These are phyloP conservation scores for Acridotheres tristis DNA, from an alignment of 2,797 vertebrate species.

Conservation along the genomic window DNA sequence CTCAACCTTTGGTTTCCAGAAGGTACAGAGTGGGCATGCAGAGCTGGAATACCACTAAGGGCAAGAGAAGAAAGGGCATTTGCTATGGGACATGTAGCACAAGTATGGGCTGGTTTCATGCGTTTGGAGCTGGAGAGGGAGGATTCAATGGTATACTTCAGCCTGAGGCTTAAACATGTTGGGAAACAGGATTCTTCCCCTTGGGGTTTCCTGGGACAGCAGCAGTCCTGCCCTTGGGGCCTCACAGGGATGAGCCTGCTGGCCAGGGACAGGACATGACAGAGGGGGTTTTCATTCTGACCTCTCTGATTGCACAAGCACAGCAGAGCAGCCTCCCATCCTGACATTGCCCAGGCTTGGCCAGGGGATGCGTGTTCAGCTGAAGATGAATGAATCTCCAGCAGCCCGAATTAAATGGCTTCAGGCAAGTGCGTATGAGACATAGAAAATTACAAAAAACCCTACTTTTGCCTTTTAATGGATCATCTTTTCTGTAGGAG, in stretches of 20 bases:
- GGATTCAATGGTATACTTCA: not conserved
- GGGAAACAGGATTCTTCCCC: not conserved
- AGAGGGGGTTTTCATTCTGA: not conserved
- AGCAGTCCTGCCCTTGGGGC: fast-evolving
- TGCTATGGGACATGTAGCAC: not conserved
- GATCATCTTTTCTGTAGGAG: not conserved
- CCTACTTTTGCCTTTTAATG: not conserved
- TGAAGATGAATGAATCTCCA: not conserved
- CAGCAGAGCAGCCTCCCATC: fast-evolving
- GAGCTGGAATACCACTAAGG: not conserved
- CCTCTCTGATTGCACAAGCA: not conserved
- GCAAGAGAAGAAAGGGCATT: not conserved
- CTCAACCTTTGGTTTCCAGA: not conserved
- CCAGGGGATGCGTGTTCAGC: not conserved
- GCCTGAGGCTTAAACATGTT: not conserved
- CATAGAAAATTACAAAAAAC: not conserved
- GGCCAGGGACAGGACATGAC: fast-evolving
- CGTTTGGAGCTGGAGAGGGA: not conserved
- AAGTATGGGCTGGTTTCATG: fast-evolving
- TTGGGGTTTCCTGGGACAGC: fast-evolving
- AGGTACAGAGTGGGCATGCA: fast-evolving
- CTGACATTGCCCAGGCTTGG: not conserved
- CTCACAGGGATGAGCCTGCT: not conserved
- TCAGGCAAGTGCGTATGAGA: not conserved
- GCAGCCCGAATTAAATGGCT: not conserved